Evolutionary conservation across 2,888 invertebrate species (phyloP).

Genomic region (Sepioteuthis lessoniana): DNA sequence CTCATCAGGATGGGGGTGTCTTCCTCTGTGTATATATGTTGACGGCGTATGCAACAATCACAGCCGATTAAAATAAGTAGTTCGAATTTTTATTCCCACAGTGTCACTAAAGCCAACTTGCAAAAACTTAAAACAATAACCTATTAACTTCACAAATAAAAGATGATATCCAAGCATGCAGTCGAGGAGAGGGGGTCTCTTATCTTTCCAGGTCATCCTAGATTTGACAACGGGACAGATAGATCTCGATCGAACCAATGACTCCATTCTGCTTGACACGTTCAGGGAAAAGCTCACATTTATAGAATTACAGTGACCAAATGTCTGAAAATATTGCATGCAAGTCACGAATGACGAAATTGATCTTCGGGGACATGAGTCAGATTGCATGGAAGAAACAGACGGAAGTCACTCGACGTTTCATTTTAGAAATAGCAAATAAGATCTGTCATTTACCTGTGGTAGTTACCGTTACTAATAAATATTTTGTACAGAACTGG

Average conservation of each 20-base stretch:
- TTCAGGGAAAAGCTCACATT: neutral
- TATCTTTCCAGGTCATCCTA: constrained; percentile 8
- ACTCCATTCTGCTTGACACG: neutral
- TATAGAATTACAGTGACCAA: neutral
- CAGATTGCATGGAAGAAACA: neutral
- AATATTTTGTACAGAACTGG: too few species aligned
- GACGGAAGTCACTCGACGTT: neutral
- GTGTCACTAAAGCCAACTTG: too few species aligned
- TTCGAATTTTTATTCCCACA: too few species aligned
- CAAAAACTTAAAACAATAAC: neutral
- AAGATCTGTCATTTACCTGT: neutral
- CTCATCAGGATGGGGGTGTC: too few species aligned
- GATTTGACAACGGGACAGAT: neutral
- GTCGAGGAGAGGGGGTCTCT: neutral
- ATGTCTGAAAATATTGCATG: neutral
- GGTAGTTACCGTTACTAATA: neutral
- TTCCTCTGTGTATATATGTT: too few species aligned
- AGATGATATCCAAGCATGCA: neutral
- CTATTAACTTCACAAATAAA: neutral
- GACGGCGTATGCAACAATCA: too few species aligned
- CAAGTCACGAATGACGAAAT: neutral
- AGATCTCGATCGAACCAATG: neutral
- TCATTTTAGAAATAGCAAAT: neutral
- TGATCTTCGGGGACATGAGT: neutral
- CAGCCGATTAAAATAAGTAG: too few species aligned